These are phyloP conservation scores for Todiramphus chloris DNA, from an alignment of 2,113 vertebrate genomes.

Conservation along the genomic window DNA sequence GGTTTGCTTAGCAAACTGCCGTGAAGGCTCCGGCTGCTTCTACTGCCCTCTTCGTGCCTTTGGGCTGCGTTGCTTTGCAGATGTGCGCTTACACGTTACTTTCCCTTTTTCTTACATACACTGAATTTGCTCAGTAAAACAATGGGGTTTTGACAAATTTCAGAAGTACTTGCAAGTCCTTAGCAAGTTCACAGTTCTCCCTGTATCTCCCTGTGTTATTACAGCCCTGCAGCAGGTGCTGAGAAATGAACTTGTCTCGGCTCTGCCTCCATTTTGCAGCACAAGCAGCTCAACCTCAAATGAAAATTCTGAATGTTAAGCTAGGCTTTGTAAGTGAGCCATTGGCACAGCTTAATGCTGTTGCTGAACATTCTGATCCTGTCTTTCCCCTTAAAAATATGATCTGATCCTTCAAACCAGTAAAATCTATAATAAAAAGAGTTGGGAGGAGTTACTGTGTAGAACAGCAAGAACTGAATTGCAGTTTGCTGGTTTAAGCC, in stretches of 20 bases:
- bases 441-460: neutral
- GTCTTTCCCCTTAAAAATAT: neutral
- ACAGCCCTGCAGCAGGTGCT: neutral
- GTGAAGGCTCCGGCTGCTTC: neutral
- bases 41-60: rapidly evolving
- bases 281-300: neutral
- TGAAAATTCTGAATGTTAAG: neutral
- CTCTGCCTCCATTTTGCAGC: neutral
- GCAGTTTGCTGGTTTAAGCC: neutral
- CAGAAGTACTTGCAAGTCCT: neutral
- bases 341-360: neutral
- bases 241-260: neutral
- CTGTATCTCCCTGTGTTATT: neutral
- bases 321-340: neutral
- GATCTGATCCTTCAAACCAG: neutral
- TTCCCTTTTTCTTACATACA: neutral
- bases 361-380: neutral
- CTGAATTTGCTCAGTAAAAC: neutral
- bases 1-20: neutral
- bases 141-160: neutral
- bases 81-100: rapidly evolving
- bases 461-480: neutral
- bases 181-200: neutral
- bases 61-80: too few relatives aligned
- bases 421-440: neutral